A percentile compares a stretch with the other conserved stretches of the same genome.
These are phyloP conservation scores for Mastomys coucha DNA, from an alignment of 2,113 vertebrate species.

Conservation along the genomic window DNA sequence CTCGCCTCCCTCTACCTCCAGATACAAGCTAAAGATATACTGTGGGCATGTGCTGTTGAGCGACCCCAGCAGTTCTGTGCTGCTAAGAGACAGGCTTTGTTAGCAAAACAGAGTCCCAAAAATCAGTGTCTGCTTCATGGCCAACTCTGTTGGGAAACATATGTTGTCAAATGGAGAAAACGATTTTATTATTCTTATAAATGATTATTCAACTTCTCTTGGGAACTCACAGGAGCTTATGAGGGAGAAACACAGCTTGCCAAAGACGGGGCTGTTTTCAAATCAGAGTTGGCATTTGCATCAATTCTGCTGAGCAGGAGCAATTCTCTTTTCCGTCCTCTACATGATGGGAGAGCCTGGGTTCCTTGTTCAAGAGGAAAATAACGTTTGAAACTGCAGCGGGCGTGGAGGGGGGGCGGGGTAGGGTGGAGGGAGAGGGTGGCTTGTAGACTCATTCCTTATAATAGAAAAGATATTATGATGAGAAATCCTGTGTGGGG, in stretches of 20 bases:
- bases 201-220: constrained; percentile 70
- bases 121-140: background rate
- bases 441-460: background rate
- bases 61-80: background rate
- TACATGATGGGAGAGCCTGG: background rate
- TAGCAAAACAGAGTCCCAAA: constrained; percentile 6
- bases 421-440: background rate
- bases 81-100: background rate
- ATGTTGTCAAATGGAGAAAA: constrained; percentile 38
- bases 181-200: constrained; percentile 75
- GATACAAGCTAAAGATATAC: background rate
- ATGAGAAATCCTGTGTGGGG: background rate
- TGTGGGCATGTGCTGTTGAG: background rate
- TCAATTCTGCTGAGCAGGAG: constrained; percentile 63
- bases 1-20: background rate
- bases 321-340: constrained; percentile 54
- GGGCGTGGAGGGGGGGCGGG: too few species aligned
- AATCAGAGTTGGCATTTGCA: constrained; percentile 73
- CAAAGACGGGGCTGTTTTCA: constrained; percentile 68
- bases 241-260: constrained; percentile 66
- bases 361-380: background rate
- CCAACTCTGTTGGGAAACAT: constrained; percentile 24
- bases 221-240: constrained; percentile 55
- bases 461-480: background rate
- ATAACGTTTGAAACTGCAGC: constrained; percentile 25